Conservation (phyloP, 2,797 vertebrate species). For the Silurus lanzhouensis region DNA sequence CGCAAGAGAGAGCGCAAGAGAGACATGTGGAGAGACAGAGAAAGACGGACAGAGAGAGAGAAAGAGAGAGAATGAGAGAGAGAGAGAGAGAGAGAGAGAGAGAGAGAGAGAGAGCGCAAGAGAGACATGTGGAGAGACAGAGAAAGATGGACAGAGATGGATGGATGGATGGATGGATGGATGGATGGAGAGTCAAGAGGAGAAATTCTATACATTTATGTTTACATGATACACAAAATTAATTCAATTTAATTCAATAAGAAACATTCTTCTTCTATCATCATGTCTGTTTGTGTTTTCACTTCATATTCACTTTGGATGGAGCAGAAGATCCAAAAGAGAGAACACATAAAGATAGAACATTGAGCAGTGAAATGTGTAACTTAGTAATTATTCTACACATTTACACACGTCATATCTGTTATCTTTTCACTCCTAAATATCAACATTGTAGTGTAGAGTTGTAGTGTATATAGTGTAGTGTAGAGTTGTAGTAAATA, state of each 20-base stretch:
- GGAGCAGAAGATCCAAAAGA: too few species aligned
- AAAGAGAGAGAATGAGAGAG: background rate
- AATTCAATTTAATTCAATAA: too few species aligned
- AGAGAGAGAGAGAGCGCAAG: constrained; percentile 2
- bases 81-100: background rate
- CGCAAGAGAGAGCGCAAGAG: too few species aligned
- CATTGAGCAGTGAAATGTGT: background rate
- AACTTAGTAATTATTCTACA: background rate
- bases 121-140: background rate
- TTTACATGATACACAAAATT: too few species aligned
- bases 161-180: too few species aligned
- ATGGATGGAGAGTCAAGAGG: background rate
- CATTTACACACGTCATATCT: background rate
- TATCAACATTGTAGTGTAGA: background rate
- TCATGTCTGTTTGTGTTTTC: background rate
- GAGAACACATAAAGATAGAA: too few species aligned
- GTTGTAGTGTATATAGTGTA: too few species aligned
- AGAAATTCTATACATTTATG: background rate
- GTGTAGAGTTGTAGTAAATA: too few species aligned
- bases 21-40: constrained; percentile 17
- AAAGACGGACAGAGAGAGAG: constrained; percentile 1
- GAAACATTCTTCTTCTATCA: too few species aligned
- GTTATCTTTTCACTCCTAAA: background rate
- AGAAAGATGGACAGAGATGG: background rate
- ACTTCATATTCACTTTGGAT: background rate